Evolutionary conservation across 2,113 vertebrate genomes (phyloP).

Genomic region (Syngnathoides biaculeatus): DNA sequence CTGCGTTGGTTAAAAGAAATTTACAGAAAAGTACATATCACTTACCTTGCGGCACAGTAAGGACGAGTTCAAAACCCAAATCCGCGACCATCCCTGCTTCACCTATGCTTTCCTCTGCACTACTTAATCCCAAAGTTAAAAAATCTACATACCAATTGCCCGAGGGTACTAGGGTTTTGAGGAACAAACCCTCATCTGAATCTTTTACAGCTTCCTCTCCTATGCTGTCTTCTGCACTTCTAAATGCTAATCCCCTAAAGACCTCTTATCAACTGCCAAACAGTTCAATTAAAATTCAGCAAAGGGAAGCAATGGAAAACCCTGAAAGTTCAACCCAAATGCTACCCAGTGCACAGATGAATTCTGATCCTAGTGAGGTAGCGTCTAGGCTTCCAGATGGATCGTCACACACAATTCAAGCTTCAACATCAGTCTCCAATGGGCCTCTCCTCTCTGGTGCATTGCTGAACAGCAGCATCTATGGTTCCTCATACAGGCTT

Average conservation of each 20-base stretch:
- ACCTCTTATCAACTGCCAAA: slow-evolving; percentile 57
- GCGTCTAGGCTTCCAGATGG: slow-evolving; percentile 57
- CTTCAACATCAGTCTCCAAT: slow-evolving; percentile 20
- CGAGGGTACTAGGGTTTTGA: slow-evolving; percentile 46
- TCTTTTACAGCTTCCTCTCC: slow-evolving; percentile 30
- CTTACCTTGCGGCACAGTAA: slow-evolving; percentile 57
- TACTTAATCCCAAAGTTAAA: slow-evolving; percentile 43
- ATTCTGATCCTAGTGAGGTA: slow-evolving; percentile 50
- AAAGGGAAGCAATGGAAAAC: slow-evolving; percentile 27
- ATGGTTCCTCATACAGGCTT: slow-evolving; percentile 67
- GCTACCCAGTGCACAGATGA: slow-evolving; percentile 51
- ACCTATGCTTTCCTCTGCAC: slow-evolving; percentile 54
- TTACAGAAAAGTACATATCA: slow-evolving; percentile 55
- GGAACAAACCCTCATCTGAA: slow-evolving; percentile 34
- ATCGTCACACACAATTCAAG: slow-evolving; percentile 48
- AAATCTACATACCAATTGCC: slow-evolving; percentile 48
- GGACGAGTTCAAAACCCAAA: slow-evolving; percentile 47
- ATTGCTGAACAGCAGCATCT: slow-evolving; percentile 56
- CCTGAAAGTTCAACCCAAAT: slow-evolving; percentile 32
- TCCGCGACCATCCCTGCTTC: slow-evolving; percentile 27
- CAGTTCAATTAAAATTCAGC: slow-evolving; percentile 45
- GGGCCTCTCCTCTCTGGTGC: slow-evolving; percentile 63
- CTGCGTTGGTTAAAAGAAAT: slow-evolving; percentile 52
- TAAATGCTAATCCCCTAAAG: slow-evolving; percentile 51
- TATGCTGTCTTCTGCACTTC: slow-evolving; percentile 57